These are phyloP conservation scores for Solea solea DNA, from an alignment of 2,113 vertebrate genomes.

Conservation along the genomic window DNA sequence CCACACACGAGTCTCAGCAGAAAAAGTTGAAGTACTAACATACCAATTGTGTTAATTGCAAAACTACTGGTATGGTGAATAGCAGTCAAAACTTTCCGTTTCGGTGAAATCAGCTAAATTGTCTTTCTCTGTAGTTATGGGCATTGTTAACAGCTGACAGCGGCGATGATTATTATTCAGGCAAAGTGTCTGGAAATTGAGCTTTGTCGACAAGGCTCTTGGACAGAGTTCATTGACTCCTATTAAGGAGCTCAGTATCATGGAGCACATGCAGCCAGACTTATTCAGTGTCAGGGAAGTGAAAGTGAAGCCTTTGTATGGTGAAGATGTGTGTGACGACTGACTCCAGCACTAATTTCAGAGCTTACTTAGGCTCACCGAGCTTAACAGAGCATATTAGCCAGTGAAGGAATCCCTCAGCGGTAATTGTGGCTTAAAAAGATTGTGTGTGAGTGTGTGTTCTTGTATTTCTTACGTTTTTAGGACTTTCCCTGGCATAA, in stretches of 20 bases:
- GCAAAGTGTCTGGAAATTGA: constrained; percentile 29
- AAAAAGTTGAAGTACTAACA: background rate
- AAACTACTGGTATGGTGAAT: constrained; percentile 5
- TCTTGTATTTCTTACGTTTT: background rate
- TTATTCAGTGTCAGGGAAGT: constrained; percentile 32
- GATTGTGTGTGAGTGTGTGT: constrained; percentile 1
- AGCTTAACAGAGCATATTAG: constrained; percentile 48
- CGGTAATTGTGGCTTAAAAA: constrained; percentile 45
- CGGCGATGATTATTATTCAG: constrained; percentile 48
- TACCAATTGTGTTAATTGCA: constrained; percentile 2
- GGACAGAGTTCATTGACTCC: constrained; percentile 59
- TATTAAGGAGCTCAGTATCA: constrained; percentile 56
- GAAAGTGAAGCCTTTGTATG: constrained; percentile 43
- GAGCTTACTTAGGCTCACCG: constrained; percentile 53
- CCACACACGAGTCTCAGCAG: background rate
- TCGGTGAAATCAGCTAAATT: constrained; percentile 22
- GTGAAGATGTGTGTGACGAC: constrained; percentile 25
- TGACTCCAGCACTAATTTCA: constrained; percentile 54
- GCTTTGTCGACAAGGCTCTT: constrained; percentile 28
- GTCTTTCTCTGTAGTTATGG: constrained; percentile 23
- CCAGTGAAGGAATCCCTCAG: constrained; percentile 28
- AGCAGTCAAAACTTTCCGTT: background rate
- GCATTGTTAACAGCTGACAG: constrained; percentile 43
- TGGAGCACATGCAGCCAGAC: constrained; percentile 37
- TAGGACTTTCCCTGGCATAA: too few species aligned